phyloP scores from a whole-genome alignment of 2,797 vertebrate genomes.

The Scomberomorus guttatus region DNA sequence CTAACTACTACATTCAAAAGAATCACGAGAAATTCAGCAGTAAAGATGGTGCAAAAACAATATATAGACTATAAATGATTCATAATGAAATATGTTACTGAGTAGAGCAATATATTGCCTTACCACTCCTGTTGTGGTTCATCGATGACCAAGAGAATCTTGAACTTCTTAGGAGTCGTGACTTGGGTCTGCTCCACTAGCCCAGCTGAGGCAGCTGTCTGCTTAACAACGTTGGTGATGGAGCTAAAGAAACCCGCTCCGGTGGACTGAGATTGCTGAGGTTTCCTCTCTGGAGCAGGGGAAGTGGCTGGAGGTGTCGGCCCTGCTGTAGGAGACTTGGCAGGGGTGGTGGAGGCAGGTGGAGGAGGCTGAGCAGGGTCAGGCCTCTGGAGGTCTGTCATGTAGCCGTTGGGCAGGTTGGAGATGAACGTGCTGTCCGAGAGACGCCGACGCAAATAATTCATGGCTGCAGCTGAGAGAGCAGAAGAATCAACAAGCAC shows the following conservation, averaged over 20 bases:
- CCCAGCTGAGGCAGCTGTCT: constrained; percentile 95
- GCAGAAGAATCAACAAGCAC: constrained; percentile 42
- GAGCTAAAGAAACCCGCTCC: constrained; percentile 96
- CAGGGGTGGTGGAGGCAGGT: constrained; percentile 72
- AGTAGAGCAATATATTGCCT: constrained; percentile 58
- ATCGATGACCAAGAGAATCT: constrained; percentile 94
- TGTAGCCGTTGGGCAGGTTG: constrained; percentile 98
- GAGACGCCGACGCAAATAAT: constrained; percentile 96
- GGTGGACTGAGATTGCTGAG: constrained; percentile 85
- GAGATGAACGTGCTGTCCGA: constrained; percentile 99
- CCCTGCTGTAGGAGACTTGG: constrained; percentile 80
- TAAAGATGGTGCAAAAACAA: constrained; percentile 14
- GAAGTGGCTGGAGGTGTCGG: constrained; percentile 78
- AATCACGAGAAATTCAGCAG: background rate
- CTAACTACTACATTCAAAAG: constrained; percentile 16
- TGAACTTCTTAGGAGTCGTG: constrained; percentile 91
- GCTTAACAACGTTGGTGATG: constrained; percentile 96
- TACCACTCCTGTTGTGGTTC: constrained; percentile 96
- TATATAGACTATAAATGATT: background rate
- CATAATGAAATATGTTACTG: background rate
- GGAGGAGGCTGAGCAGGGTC: constrained; percentile 90
- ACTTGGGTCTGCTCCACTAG: constrained; percentile 91
- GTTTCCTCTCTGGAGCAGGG: constrained; percentile 81
- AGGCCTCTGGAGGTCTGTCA: constrained; percentile 96
- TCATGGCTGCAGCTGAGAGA: constrained; percentile 87